Base-by-base conservation (phyloP, 2,113 vertebrate genomes). In the Brachyhypopomus gauderio region DNA sequence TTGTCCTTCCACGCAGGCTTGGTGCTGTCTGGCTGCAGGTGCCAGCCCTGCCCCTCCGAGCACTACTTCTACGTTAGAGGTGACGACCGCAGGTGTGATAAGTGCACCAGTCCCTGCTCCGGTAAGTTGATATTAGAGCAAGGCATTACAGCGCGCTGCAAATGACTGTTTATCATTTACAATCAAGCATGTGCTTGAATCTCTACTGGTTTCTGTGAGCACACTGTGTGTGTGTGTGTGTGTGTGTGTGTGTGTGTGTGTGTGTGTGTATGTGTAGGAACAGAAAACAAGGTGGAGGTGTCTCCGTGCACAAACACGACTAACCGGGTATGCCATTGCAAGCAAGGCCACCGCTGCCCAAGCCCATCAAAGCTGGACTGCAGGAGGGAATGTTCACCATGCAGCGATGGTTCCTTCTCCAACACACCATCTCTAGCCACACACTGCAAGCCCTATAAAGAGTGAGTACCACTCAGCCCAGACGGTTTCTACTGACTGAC, bases 261-360 rank as follows among this genome's bases (percentile, higher is more conserved):
- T 75, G 27, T 77, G 73, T 58, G 30, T 34, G 19, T 63, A n/a
- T 60, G 23, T 34, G 23, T 27, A 70, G 80, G 1, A 3, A 0
- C 0, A 11, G 30, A 72, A 11, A 45, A 84, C 23, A 36, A 62
- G 36, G 11, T 75, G 5, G 59, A 88, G 67, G 19, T 81, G 7
- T 2, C 38, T 23, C 2, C 36, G 23, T 88, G 87, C 56, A 25
- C 59, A 1, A 22, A 17, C 3, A 30, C 1, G 0, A 25, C 8
- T 9, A 60, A 80, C 45, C 75, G 87, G 0, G 9, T 23, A 0
- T 88, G 87, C 63, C 36, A 62, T 56, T 88, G 87, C 60, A 41
- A 72, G 16, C 25, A 69, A 5, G 87, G 87, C 1, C 62, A 52
- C 48, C 84, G 41, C 78, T 88, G 87, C 22, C 0, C 0, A 0